Percentiles rank a stretch among this genome's conserved stretches.
These are phyloP conservation scores for Nannobrachium achirus DNA, from an alignment of 2,113 vertebrate species.

Conservation along the genomic window DNA sequence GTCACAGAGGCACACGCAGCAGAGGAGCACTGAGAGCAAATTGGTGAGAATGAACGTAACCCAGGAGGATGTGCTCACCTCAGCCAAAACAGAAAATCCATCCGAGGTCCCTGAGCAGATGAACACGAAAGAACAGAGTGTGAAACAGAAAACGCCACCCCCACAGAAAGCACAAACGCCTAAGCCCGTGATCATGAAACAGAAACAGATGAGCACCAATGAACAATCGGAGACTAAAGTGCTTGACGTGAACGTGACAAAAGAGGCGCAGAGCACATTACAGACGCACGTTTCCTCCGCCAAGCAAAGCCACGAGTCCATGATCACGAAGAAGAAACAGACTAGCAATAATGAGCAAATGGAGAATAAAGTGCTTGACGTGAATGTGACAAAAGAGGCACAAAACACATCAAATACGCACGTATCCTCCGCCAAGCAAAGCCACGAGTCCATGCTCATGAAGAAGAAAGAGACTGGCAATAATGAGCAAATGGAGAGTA, in stretches of 20 bases:
- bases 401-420: too few species aligned
- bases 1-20: slow-evolving; percentile 62
- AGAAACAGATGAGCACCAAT: slow-evolving; percentile 53
- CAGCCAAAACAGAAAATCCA: slow-evolving; percentile 61
- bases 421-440: not conserved
- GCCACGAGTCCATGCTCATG: too few species aligned
- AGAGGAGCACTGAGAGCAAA: slow-evolving; percentile 66
- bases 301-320: too few species aligned
- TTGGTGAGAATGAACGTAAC: slow-evolving; percentile 68
- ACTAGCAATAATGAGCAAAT: too few species aligned
- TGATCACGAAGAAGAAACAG: too few species aligned
- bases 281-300: slow-evolving; percentile 38
- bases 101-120: slow-evolving; percentile 60
- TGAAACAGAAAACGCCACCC: slow-evolving; percentile 50
- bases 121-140: slow-evolving; percentile 62
- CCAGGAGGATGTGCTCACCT: slow-evolving; percentile 65
- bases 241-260: slow-evolving; percentile 49
- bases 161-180: slow-evolving; percentile 63
- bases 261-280: slow-evolving; percentile 52
- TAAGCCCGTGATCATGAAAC: slow-evolving; percentile 61
- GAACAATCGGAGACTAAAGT: slow-evolving; percentile 62
- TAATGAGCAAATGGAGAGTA: too few species aligned
- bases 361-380: too few species aligned
- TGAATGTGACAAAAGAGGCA: too few species aligned
- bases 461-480: too few species aligned